A percentile compares a stretch with the other conserved stretches of the same genome.
Evolutionary conservation across 1,140 invertebrate genomes (phyloP).

Genomic region (Drosophila varians): DNA sequence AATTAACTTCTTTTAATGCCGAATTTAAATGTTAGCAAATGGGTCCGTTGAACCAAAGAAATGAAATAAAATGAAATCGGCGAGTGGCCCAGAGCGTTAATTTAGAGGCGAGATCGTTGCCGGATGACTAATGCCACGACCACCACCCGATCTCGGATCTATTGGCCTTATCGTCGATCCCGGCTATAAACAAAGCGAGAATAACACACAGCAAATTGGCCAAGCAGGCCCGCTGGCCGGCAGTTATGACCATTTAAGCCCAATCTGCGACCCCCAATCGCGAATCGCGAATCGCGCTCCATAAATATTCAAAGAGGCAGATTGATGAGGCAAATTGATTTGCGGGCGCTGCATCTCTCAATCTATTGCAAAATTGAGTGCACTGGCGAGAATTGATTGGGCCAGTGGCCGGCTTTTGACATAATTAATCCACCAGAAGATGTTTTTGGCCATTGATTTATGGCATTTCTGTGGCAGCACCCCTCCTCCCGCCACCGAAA

Average conservation of each 20-base stretch:
- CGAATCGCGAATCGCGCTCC: constrained; percentile 30
- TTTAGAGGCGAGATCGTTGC: constrained; percentile 24
- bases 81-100: constrained; percentile 2
- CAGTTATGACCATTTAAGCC: constrained; percentile 55
- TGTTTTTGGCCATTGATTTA: constrained; percentile 33
- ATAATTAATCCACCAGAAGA: constrained; percentile 50
- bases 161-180: constrained; percentile 33
- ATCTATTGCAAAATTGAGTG: constrained; percentile 43
- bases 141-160: constrained; percentile 32
- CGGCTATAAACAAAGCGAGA: constrained; percentile 16
- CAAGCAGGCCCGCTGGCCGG: constrained; percentile 21
- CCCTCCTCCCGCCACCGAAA: neutral
- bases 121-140: constrained; percentile 35
- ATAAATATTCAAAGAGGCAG: constrained; percentile 56
- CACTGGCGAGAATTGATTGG: constrained; percentile 45
- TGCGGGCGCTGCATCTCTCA: constrained; percentile 58
- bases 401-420: constrained; percentile 40
- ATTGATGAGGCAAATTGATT: constrained; percentile 63
- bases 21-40: constrained; percentile 26
- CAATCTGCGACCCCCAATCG: constrained; percentile 19
- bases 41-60: constrained; percentile 23
- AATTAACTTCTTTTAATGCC: constrained; percentile 3
- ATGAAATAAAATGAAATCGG: neutral
- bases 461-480: neutral
- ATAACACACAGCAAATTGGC: constrained; percentile 47